Evolutionary conservation across 2,797 vertebrate genomes (phyloP).

Genomic region (Gallirallus australis): DNA sequence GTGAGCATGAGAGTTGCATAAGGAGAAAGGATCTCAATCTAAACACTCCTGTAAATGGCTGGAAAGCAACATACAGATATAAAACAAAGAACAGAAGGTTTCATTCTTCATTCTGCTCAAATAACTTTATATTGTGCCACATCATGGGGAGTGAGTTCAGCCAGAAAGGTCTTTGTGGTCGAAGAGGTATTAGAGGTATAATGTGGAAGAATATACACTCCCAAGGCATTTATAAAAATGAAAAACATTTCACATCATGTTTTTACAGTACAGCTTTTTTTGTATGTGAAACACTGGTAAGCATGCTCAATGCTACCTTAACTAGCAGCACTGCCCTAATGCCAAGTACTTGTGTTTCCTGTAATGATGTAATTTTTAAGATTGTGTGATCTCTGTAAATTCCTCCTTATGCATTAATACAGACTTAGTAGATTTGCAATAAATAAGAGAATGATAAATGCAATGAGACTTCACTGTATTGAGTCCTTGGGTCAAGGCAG

Average conservation of each 20-base stretch:
- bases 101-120: slow-evolving; percentile 35
- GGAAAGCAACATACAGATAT: background rate
- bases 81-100: background rate
- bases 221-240: slow-evolving; percentile 50
- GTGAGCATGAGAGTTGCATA: background rate
- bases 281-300: background rate
- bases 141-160: background rate
- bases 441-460: background rate
- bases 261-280: background rate
- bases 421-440: background rate
- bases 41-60: background rate
- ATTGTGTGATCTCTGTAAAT: background rate
- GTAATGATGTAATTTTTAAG: background rate
- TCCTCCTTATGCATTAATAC: background rate
- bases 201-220: background rate
- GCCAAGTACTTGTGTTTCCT: background rate
- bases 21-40: background rate
- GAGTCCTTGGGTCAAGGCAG: background rate
- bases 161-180: slow-evolving; percentile 24
- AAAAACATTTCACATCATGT: background rate
- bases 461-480: background rate
- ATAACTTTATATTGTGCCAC: slow-evolving; percentile 20
- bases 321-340: background rate
- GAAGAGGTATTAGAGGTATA: slow-evolving; percentile 12
- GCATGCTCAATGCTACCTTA: background rate